Evolutionary conservation across 2,113 vertebrate genomes (phyloP).

Genomic region (Amphiprion ocellaris): DNA sequence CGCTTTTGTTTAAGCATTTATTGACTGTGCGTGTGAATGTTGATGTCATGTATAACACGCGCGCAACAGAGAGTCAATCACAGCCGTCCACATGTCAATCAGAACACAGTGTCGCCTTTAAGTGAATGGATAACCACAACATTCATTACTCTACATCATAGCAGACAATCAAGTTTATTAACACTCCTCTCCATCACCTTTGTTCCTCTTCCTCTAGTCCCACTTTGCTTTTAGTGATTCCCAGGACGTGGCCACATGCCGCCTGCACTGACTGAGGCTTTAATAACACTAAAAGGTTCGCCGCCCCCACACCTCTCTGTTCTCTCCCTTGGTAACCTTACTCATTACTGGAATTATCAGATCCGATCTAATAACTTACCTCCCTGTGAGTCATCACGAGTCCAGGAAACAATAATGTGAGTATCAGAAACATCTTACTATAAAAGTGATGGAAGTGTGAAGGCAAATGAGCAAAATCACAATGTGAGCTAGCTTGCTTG

Average conservation of each 20-base stretch:
- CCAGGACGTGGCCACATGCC: slow-evolving; percentile 24
- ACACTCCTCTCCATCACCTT: slow-evolving; percentile 47
- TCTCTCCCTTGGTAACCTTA: slow-evolving; percentile 46
- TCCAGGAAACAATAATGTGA: slow-evolving; percentile 18
- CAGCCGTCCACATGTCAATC: slow-evolving; percentile 39
- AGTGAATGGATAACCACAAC: slow-evolving; percentile 67
- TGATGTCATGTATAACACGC: slow-evolving; percentile 23
- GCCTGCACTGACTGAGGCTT: slow-evolving; percentile 63
- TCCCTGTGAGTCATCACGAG: slow-evolving; percentile 26
- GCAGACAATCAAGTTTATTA: slow-evolving; percentile 69
- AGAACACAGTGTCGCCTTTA: slow-evolving; percentile 47
- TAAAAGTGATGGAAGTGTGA: not conserved
- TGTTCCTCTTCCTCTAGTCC: slow-evolving; percentile 31
- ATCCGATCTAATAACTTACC: slow-evolving; percentile 45
- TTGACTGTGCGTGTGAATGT: slow-evolving; percentile 33
- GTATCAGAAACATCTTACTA: not conserved
- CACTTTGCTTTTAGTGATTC: slow-evolving; percentile 11
- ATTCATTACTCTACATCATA: slow-evolving; percentile 67
- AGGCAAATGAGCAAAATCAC: not conserved
- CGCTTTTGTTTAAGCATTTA: slow-evolving; percentile 65
- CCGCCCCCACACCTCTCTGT: slow-evolving; percentile 47
- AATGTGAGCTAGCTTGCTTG: not conserved
- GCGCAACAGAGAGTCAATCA: slow-evolving; percentile 38
- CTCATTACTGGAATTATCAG: slow-evolving; percentile 71
- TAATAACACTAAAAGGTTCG: slow-evolving; percentile 80